A percentile compares a stretch with the other conserved stretches of the same genome.
phyloP scores from a whole-genome alignment of 2,888 invertebrate genomes.

The Electrophaes corylata region DNA sequence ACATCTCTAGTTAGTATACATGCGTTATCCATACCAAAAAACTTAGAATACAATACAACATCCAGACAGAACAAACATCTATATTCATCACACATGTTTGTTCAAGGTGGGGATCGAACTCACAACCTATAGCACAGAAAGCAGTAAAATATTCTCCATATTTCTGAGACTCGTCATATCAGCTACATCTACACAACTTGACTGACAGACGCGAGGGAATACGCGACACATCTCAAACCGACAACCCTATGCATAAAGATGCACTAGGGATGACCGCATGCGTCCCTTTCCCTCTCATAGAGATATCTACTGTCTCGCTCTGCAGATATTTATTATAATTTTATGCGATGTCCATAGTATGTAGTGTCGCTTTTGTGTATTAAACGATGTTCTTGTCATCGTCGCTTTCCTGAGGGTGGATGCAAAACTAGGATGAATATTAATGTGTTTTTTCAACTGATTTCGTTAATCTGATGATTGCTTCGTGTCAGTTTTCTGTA shows the following conservation, averaged over 20 bases:
- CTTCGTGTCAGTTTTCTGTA: slow-evolving; percentile 70
- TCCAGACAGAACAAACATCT: too few species aligned
- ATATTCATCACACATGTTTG: too few species aligned
- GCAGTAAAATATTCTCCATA: slow-evolving; percentile 11
- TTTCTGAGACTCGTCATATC: slow-evolving; percentile 4
- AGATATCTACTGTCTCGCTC: slow-evolving; percentile 47
- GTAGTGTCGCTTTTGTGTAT: slow-evolving; percentile 65
- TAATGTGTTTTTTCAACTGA: slow-evolving; percentile 64
- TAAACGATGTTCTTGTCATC: slow-evolving; percentile 75
- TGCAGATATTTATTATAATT: slow-evolving; percentile 80
- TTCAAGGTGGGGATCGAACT: too few species aligned
- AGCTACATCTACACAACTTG: slow-evolving; percentile 20
- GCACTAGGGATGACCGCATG: slow-evolving; percentile 55
- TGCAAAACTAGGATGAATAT: slow-evolving; percentile 64
- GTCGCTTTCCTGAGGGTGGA: slow-evolving; percentile 68
- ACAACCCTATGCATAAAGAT: slow-evolving; percentile 49
- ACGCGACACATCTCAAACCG: slow-evolving; percentile 32
- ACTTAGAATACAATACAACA: too few species aligned
- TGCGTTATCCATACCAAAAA: too few species aligned
- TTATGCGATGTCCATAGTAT: slow-evolving; percentile 75
- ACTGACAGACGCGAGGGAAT: slow-evolving; percentile 43
- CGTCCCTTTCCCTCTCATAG: slow-evolving; percentile 40
- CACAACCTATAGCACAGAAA: too few species aligned
- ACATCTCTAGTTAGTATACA: too few species aligned
- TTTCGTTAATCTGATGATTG: slow-evolving; percentile 68